Base-by-base conservation (phyloP, 1,140 invertebrate species). In the Aphaenogaster floridana region DNA sequence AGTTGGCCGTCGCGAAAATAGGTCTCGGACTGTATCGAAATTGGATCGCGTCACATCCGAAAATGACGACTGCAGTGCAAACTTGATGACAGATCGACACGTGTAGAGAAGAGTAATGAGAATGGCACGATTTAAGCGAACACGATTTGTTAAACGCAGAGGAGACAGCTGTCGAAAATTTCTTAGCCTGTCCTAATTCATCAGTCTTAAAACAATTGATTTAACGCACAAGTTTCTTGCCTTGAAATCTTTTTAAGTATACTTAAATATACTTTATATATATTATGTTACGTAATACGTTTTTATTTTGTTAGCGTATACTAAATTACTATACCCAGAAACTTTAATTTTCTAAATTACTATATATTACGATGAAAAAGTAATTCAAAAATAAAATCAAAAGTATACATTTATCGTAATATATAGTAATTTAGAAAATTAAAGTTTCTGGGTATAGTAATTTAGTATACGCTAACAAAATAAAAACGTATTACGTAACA, bases 21-120 rank as follows among this genome's bases (percentile, higher is more conserved):
- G 69, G 42, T 84, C 54, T 74, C 42, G 80, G 69, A 59, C 66
- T 72, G 21, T 17, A 50, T 28, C 28, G 28, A 61, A 84, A 50
- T 13, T 74, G 17, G 54, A 84, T 57, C 77, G 34, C 45, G 45
- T 66, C 64, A 57, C 54, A 39, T 74, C 69, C 80, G 54, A 76
- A 34, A 39, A 59, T 74, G 80, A 84, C 69, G 17, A 76, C 54
- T 48, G 42, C 13, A 50, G 42, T 17, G 13, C 34, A 74, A 74
- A 84, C 54, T 11, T 21, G 69, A 74, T 45, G 68, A 84, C 39
- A 74, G 52, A 83, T 83, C 80, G 21, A 48, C 66, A 59, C 13
- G 36, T 54, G 42, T n/a, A n/a, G 50, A 52, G 66, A 72, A 81
- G 66, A 81, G 39, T 72, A 81, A 81, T 34, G 39, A 17, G 34